Conservation (phyloP, 2,113 vertebrate species). For the Halcyon senegalensis region DNA sequence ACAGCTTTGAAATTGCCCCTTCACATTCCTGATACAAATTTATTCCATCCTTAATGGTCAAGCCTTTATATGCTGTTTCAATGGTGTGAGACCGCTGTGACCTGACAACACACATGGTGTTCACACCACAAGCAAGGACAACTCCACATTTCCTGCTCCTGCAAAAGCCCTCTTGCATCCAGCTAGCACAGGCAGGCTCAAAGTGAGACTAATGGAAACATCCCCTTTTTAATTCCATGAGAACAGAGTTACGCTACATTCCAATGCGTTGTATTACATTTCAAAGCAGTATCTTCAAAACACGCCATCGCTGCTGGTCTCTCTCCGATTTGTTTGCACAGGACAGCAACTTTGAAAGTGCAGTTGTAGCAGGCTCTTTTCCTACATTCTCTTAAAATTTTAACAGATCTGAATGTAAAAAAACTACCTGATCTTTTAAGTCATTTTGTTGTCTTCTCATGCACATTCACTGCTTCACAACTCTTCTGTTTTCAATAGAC, state of each 20-base stretch:
- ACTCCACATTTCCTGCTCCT: neutral
- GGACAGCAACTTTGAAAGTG: neutral
- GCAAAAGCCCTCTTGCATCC: neutral
- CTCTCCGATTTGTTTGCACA: neutral
- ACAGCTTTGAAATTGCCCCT: neutral
- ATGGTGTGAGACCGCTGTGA: neutral
- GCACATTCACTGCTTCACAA: neutral
- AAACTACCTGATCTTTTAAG: neutral
- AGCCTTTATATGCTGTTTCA: neutral
- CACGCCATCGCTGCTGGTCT: neutral
- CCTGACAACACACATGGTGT: neutral
- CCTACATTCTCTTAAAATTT: neutral
- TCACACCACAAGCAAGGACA: neutral
- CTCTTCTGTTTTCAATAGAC: neutral
- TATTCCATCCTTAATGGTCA: neutral
- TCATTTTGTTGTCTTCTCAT: neutral
- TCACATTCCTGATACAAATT: neutral
- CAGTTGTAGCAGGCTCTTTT: neutral
- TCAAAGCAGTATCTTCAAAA: neutral
- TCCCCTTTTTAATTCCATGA: neutral
- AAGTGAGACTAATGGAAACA: neutral
- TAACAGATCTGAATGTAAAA: neutral
- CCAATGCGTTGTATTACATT: neutral
- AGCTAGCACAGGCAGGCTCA: neutral
- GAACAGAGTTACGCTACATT: neutral